Evolutionary conservation across 2,888 invertebrate genomes (phyloP).

Genomic region (Drosophila ustulata): DNA sequence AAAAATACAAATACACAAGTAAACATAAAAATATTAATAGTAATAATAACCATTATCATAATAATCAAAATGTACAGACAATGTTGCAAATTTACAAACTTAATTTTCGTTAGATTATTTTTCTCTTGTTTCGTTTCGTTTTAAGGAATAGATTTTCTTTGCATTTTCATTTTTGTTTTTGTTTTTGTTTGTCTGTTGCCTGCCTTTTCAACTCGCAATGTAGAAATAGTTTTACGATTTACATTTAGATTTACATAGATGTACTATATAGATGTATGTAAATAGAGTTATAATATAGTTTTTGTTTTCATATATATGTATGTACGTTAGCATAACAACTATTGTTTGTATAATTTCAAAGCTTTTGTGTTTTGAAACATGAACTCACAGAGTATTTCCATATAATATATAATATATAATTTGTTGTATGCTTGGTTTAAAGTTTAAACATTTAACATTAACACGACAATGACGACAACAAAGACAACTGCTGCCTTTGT

Average conservation of each 20-base stretch:
- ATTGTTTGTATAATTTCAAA: constrained; percentile 72
- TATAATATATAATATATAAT: constrained; percentile 73
- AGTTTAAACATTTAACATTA: constrained; percentile 70
- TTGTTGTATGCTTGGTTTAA: constrained; percentile 38
- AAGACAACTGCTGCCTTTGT: constrained; percentile 41
- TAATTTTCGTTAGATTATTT: constrained; percentile 24
- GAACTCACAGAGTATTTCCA: constrained; percentile 81
- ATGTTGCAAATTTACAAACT: constrained; percentile 33
- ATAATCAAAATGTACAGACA: constrained; percentile 54
- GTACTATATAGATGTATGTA: constrained; percentile 16
- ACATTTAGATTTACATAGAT: constrained; percentile 67
- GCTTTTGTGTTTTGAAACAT: constrained; percentile 71
- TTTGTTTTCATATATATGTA: constrained; percentile 30
- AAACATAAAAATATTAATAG: constrained; percentile 50
- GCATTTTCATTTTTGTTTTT: background rate
- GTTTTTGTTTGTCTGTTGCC: constrained; percentile 31
- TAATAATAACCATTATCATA: constrained; percentile 45
- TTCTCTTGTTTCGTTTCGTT: constrained; percentile 34
- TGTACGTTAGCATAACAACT: constrained; percentile 64
- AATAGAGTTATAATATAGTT: constrained; percentile 34
- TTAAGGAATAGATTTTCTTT: constrained; percentile 49
- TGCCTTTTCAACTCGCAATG: constrained; percentile 41
- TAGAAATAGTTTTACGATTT: constrained; percentile 51
- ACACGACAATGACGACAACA: constrained; percentile 57
- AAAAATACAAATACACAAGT: constrained; percentile 54